Evolutionary conservation across 2,888 invertebrate species (phyloP).

Genomic region (Cantharis rufa): DNA sequence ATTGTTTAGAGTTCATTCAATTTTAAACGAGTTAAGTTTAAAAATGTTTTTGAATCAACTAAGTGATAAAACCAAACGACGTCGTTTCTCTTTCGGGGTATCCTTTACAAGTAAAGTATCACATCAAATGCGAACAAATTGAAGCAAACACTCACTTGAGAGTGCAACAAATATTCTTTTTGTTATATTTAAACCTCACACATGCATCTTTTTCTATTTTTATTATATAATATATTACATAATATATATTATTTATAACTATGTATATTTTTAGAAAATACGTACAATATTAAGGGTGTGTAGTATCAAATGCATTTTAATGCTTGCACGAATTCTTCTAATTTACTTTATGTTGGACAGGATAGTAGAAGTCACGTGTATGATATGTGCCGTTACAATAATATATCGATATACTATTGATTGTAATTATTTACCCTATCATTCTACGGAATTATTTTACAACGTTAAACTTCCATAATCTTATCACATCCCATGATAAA

Average conservation of each 20-base stretch:
- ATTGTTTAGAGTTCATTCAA: background rate
- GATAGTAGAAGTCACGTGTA: conserved; percentile 54
- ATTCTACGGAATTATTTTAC: conserved; percentile 5
- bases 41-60: background rate
- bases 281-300: conserved; percentile 47
- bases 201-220: conserved; percentile 13
- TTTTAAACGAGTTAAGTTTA: background rate
- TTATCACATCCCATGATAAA: background rate
- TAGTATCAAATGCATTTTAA: conserved; percentile 46
- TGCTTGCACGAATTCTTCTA: conserved; percentile 23
- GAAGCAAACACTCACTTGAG: conserved; percentile 41
- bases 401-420: conserved; percentile 11
- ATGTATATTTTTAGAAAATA: conserved; percentile 53
- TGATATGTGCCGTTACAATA: conserved; percentile 49
- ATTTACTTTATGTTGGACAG: conserved; percentile 50
- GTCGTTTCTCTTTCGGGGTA: conserved; percentile 11
- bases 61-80: conserved; percentile 16
- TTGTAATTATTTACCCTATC: background rate
- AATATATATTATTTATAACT: conserved; percentile 29
- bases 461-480: conserved; percentile 5
- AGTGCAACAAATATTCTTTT: conserved; percentile 37
- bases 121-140: conserved; percentile 55
- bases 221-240: conserved; percentile 11
- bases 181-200: conserved; percentile 25
- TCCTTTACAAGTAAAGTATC: conserved; percentile 42